A percentile compares a stretch with the other conserved stretches of the same genome.
Evolutionary conservation across 53 echinoderm and acorn worm species (phyloP).

Genomic region (Zoroaster sp.): DNA sequence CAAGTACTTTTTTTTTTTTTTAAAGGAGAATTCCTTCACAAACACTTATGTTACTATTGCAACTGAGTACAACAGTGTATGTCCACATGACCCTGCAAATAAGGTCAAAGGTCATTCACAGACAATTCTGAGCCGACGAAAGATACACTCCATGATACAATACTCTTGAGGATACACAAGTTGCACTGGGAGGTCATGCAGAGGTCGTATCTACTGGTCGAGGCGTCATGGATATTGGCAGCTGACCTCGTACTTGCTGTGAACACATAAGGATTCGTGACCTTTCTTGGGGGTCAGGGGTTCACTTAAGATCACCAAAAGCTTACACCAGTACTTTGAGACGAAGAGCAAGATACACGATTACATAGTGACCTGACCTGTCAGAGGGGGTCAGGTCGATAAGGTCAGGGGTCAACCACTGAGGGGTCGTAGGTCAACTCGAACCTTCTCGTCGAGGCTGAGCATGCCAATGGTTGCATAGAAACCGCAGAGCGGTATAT

Average conservation of each 20-base stretch:
- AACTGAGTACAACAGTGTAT: background rate
- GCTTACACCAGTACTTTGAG: slow-evolving; percentile 25
- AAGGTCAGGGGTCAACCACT: slow-evolving; percentile 69
- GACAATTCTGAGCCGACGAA: background rate
- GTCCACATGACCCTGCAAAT: background rate
- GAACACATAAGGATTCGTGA: background rate
- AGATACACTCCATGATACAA: background rate
- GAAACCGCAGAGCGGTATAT: slow-evolving; percentile 83
- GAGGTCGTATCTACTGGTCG: background rate
- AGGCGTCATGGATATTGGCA: background rate
- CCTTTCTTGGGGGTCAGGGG: background rate
- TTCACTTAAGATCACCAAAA: background rate
- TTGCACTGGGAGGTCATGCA: background rate
- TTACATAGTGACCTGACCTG: background rate
- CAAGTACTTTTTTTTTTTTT: background rate
- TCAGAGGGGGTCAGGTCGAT: background rate
- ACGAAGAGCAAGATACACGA: slow-evolving; percentile 1
- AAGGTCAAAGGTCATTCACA: background rate
- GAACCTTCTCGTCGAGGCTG: slow-evolving; percentile 89
- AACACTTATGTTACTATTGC: background rate
- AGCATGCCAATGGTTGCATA: slow-evolving; percentile 95
- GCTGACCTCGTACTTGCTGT: background rate
- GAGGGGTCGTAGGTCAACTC: slow-evolving; percentile 91
- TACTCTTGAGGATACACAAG: background rate
- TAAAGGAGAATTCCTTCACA: background rate